These are phyloP conservation scores for Brachionichthys hirsutus DNA, from an alignment of 2,113 vertebrate genomes.

Conservation along the genomic window DNA sequence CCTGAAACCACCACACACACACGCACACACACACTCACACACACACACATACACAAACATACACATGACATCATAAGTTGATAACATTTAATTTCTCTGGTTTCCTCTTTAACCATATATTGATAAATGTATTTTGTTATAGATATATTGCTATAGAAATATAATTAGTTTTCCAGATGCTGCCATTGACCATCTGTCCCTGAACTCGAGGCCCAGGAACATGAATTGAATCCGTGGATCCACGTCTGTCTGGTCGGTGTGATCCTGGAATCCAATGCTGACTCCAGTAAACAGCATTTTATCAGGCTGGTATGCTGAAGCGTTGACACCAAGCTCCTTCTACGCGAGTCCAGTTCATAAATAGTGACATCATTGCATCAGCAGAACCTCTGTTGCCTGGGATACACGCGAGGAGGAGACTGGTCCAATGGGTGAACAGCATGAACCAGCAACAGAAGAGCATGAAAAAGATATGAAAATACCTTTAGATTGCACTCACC, in stretches of 20 bases:
- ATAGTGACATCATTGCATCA: conserved; percentile 96
- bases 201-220: too few species aligned
- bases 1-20: conserved; percentile 72
- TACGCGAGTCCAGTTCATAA: conserved; percentile 98
- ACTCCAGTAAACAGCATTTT: conserved; percentile 99
- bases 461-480: too few species aligned
- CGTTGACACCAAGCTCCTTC: conserved; percentile 95
- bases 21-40: conserved; percentile 40
- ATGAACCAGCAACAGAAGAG: too few species aligned
- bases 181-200: too few species aligned
- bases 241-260: too few species aligned
- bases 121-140: too few species aligned
- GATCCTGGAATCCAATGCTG: conserved; percentile 78
- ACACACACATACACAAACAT: conserved; percentile 78
- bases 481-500: too few species aligned
- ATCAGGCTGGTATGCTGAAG: conserved; percentile 92
- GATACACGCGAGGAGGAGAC: conserved; percentile 22
- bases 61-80: conserved; percentile 24
- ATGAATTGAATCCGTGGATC: too few species aligned
- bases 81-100: too few species aligned
- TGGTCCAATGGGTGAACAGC: background rate
- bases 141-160: too few species aligned
- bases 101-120: too few species aligned
- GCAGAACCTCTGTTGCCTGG: conserved; percentile 72
- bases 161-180: too few species aligned